Evolutionary conservation across 2,113 vertebrate species (phyloP).

Genomic region (Microtus oregoni): DNA sequence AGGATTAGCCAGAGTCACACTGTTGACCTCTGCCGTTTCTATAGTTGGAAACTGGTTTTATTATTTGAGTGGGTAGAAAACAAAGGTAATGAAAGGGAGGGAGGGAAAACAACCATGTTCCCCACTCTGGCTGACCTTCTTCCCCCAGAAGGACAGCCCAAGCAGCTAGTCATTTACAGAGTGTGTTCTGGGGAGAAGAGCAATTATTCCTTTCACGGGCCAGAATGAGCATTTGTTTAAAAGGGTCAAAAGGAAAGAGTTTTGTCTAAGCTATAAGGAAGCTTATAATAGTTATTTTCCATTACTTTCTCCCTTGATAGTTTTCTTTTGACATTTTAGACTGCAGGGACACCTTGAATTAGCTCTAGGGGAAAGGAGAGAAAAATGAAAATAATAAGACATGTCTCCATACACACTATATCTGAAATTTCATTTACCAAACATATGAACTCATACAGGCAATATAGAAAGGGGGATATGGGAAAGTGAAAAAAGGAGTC

Average conservation of each 20-base stretch:
- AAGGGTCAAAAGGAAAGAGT: slow-evolving; percentile 56
- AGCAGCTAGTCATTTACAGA: background rate
- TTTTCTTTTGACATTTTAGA: slow-evolving; percentile 14
- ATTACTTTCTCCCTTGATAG: slow-evolving; percentile 3
- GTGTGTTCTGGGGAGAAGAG: background rate
- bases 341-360: background rate
- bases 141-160: background rate
- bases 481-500: background rate
- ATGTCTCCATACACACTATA: background rate
- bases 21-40: slow-evolving; percentile 51
- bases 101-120: background rate
- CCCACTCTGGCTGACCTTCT: background rate
- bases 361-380: background rate
- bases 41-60: background rate
- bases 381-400: slow-evolving; percentile 9
- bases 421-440: slow-evolving; percentile 7
- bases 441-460: background rate
- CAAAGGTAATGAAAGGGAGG: background rate
- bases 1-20: background rate
- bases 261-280: background rate
- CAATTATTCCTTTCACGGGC: slow-evolving; percentile 47
- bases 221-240: slow-evolving; percentile 32
- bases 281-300: slow-evolving; percentile 12
- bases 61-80: slow-evolving; percentile 54
- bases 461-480: background rate